Percentiles rank a stretch among this genome's conserved stretches.
phyloP scores from a whole-genome alignment of 2,113 vertebrate genomes.

The Spheniscus mendiculus region DNA sequence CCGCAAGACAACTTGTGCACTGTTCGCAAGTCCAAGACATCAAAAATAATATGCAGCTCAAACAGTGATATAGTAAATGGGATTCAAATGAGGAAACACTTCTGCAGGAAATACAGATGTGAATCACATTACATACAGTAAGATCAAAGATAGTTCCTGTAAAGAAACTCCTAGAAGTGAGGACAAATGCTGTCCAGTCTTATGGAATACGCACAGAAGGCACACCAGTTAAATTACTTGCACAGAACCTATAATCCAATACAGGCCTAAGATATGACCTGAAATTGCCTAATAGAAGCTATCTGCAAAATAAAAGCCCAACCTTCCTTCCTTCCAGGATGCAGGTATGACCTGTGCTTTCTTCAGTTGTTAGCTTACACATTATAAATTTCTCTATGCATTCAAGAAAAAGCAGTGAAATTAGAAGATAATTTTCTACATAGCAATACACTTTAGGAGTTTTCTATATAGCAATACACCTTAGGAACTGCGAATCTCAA shows the following conservation, averaged over 20 bases:
- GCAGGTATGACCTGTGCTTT: not conserved
- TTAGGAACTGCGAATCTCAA: not conserved
- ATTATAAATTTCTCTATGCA: rapidly evolving
- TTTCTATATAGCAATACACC: not conserved
- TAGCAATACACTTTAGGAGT: not conserved
- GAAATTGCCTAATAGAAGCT: not conserved
- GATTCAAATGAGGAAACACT: not conserved
- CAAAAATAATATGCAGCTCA: not conserved
- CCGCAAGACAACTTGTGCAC: not conserved
- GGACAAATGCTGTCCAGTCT: not conserved
- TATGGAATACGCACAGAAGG: not conserved
- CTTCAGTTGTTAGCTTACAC: not conserved
- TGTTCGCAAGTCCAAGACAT: not conserved
- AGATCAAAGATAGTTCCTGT: not conserved
- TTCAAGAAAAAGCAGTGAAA: not conserved
- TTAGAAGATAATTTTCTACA: not conserved
- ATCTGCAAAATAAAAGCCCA: not conserved
- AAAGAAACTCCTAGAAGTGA: not conserved
- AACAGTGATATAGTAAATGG: not conserved
- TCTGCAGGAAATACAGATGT: not conserved
- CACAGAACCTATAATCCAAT: not conserved
- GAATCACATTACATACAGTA: not conserved
- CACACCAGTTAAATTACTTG: not conserved
- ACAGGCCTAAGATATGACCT: not conserved
- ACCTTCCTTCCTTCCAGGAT: not conserved